These are phyloP conservation scores for Strigamia maritima DNA, from an alignment of 2,888 invertebrate genomes.

Conservation along the genomic window DNA sequence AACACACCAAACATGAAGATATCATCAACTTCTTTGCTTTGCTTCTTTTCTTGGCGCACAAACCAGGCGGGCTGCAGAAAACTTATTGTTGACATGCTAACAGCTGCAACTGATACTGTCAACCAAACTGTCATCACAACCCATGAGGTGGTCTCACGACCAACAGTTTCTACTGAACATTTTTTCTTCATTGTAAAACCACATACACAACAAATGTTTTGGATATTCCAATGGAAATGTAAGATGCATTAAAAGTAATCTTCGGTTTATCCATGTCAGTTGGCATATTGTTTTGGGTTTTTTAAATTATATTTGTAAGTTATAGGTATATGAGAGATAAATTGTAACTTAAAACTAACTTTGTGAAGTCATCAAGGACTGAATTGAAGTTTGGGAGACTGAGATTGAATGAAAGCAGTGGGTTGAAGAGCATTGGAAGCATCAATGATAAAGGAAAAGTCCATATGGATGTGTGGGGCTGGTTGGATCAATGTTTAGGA, in stretches of 20 bases:
- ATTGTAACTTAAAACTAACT: too few relatives aligned
- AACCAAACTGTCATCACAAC: conserved; percentile 50
- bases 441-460: too few relatives aligned
- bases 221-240: neutral
- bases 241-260: neutral
- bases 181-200: neutral
- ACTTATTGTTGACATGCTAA: conserved; percentile 50
- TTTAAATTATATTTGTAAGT: too few relatives aligned
- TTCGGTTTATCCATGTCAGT: neutral
- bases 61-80: conserved; percentile 54
- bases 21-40: neutral
- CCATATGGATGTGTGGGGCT: too few relatives aligned
- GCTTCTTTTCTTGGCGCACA: conserved; percentile 44
- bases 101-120: conserved; percentile 50
- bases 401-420: too few relatives aligned
- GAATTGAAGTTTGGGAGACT: too few relatives aligned
- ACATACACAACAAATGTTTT: neutral
- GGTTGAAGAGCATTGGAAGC: too few relatives aligned
- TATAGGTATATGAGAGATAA: too few relatives aligned
- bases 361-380: too few relatives aligned
- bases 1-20: neutral
- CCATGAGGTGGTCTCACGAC: conserved; percentile 44
- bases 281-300: too few relatives aligned
- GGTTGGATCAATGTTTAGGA: too few relatives aligned
- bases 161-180: neutral